phyloP scores from a whole-genome alignment of 2,113 vertebrate genomes.

The Pelvicachromis taeniatus region DNA sequence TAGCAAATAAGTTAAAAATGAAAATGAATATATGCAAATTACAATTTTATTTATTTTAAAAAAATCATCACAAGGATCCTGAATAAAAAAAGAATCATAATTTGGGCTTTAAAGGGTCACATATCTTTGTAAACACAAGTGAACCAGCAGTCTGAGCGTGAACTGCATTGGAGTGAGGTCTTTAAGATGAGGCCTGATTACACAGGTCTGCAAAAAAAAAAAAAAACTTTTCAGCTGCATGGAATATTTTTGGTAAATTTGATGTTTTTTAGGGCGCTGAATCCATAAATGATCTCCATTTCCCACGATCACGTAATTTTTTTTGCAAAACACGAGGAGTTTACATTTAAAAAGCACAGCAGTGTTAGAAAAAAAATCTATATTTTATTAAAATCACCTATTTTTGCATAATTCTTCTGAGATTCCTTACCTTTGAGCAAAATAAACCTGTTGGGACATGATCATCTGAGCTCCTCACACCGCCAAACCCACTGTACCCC shows the following conservation, averaged over 20 bases:
- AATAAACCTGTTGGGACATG: neutral
- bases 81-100: accelerated
- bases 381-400: neutral
- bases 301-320: neutral
- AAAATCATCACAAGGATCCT: neutral
- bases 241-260: too few species aligned
- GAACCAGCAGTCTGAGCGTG: neutral
- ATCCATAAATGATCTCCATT: neutral
- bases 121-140: neutral
- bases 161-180: neutral
- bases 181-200: neutral
- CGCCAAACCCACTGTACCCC: neutral
- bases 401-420: neutral
- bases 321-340: neutral
- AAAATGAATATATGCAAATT: neutral
- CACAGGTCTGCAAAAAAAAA: neutral
- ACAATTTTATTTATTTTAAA: neutral
- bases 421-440: neutral
- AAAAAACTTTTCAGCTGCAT: too few species aligned
- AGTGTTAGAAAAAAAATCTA: neutral
- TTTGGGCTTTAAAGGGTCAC: neutral
- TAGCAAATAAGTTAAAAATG: neutral
- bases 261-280: neutral
- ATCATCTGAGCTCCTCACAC: neutral
- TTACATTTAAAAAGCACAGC: neutral